Percentiles rank a stretch among this genome's conserved stretches.
These are phyloP conservation scores for Caenorhabditis sp. DNA, from an alignment of 2,888 invertebrate genomes.

Conservation along the genomic window DNA sequence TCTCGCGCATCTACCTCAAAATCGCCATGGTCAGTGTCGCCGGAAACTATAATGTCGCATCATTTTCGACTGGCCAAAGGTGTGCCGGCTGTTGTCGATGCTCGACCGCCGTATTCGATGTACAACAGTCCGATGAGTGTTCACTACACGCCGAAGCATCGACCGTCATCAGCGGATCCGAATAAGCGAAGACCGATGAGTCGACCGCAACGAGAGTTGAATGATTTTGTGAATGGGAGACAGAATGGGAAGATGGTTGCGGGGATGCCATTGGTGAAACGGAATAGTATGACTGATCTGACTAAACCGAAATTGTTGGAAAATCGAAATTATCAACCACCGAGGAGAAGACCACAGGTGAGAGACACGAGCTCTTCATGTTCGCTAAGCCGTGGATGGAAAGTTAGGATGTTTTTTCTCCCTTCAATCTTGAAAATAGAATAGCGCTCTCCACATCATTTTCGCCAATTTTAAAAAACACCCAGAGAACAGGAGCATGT, in stretches of 20 bases:
- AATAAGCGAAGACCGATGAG: slow-evolving; percentile 24
- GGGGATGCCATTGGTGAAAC: slow-evolving; percentile 31
- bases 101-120: slow-evolving; percentile 51
- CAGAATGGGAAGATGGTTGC: slow-evolving; percentile 2
- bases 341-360: slow-evolving; percentile 19
- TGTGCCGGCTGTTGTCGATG: slow-evolving; percentile 39
- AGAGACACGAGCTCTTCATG: too few relatives aligned
- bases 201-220: slow-evolving; percentile 45
- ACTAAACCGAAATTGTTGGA: slow-evolving; percentile 46
- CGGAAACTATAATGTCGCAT: slow-evolving; percentile 53
- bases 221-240: slow-evolving; percentile 41
- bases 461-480: too few relatives aligned
- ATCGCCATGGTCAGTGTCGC: slow-evolving; percentile 49
- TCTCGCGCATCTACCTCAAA: slow-evolving; percentile 13
- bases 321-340: slow-evolving; percentile 47
- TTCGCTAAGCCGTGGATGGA: too few relatives aligned
- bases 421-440: too few relatives aligned
- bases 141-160: slow-evolving; percentile 47
- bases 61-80: slow-evolving; percentile 50
- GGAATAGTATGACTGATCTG: slow-evolving; percentile 39
- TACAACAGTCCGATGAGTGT: slow-evolving; percentile 56
- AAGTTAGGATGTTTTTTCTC: too few relatives aligned
- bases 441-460: too few relatives aligned
- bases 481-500: too few relatives aligned
- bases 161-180: slow-evolving; percentile 47